phyloP scores from a whole-genome alignment of 53 echinoderm and acorn worm genomes.

The Stichopus horrens region DNA sequence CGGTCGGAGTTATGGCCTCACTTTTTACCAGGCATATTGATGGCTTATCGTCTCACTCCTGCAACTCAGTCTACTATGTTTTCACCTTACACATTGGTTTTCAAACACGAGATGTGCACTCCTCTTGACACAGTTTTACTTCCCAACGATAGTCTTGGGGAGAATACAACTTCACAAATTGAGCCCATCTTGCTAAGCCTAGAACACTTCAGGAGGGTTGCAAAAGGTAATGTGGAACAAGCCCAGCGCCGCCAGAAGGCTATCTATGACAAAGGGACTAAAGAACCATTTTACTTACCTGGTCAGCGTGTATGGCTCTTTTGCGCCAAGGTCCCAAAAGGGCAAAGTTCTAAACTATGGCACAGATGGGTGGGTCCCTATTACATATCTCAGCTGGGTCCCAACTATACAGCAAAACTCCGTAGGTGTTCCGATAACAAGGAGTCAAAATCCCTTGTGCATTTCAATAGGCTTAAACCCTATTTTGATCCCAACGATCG shows the following conservation, averaged over 20 bases:
- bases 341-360: conserved; percentile 24
- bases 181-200: conserved; percentile 42
- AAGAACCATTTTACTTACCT: conserved; percentile 35
- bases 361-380: conserved; percentile 58
- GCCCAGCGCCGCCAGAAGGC: conserved; percentile 48
- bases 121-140: conserved; percentile 53
- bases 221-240: conserved; percentile 28
- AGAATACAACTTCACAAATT: neutral
- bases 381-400: conserved; percentile 46
- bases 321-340: conserved; percentile 47
- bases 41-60: conserved; percentile 53
- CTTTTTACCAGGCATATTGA: conserved; percentile 51
- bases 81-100: conserved; percentile 54
- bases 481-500: conserved; percentile 52
- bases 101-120: conserved; percentile 50
- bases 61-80: conserved; percentile 46
- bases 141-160: conserved; percentile 1
- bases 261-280: conserved; percentile 49
- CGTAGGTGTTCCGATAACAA: conserved; percentile 42
- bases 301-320: conserved; percentile 54
- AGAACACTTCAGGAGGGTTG: conserved; percentile 41
- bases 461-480: conserved; percentile 23
- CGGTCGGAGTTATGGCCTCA: conserved; percentile 42
- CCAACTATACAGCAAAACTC: conserved; percentile 49
- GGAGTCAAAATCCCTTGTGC: conserved; percentile 21